Conservation (phyloP, 2,797 vertebrate species). For the Coregonus sp. region DNA sequence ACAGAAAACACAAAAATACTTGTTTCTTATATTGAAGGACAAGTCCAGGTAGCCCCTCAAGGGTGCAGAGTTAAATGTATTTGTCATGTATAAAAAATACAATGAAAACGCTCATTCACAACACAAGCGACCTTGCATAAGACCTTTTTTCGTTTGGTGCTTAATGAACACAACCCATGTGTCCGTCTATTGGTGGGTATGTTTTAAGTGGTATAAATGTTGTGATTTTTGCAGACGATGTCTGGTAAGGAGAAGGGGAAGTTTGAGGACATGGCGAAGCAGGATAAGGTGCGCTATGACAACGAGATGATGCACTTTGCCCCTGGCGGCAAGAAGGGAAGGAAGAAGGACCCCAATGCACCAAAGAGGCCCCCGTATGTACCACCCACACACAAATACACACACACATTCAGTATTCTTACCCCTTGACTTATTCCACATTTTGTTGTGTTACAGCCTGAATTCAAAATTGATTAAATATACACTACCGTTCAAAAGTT, state of each 20-base stretch:
- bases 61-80: neutral
- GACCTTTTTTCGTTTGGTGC: neutral
- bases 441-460: too few species aligned
- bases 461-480: too few species aligned
- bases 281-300: constrained; percentile 84
- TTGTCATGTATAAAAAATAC: neutral
- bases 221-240: constrained; percentile 73
- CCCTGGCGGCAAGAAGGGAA: constrained; percentile 82
- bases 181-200: neutral
- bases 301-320: constrained; percentile 86
- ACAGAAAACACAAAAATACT: too few species aligned
- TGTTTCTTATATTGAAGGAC: too few species aligned
- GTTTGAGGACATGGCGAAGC: constrained; percentile 86
- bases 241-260: constrained; percentile 84
- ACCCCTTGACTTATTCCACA: too few species aligned
- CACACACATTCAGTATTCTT: neutral
- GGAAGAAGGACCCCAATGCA: constrained; percentile 87
- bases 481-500: too few species aligned
- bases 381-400: neutral
- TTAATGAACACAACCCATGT: neutral
- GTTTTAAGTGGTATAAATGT: neutral
- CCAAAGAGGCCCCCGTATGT: constrained; percentile 88
- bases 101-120: neutral
- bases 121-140: neutral
- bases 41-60: neutral